Evolutionary conservation across 2,888 invertebrate genomes (phyloP).

Genomic region (Ophraella communa): DNA sequence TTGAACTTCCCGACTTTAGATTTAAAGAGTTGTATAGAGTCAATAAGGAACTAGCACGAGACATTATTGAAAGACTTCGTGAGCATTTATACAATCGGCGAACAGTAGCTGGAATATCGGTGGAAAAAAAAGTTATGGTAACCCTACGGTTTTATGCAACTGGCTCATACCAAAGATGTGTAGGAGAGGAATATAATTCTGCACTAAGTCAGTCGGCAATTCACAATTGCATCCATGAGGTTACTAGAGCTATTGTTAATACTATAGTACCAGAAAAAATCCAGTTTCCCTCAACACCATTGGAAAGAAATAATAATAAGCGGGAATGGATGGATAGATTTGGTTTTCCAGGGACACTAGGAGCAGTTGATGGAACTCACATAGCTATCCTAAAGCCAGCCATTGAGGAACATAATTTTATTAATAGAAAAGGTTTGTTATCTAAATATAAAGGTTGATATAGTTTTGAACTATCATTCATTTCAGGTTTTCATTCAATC

Average conservation of each 20-base stretch:
- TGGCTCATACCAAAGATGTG: no score
- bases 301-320: neutral
- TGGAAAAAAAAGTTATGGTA: no score
- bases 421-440: no score
- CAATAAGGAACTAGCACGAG: neutral
- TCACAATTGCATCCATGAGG: neutral
- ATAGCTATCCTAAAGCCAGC: neutral
- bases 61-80: neutral
- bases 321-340: neutral
- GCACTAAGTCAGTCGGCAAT: neutral
- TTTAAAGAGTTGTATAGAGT: neutral
- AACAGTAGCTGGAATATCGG: no score
- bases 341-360: slow-evolving; percentile 2
- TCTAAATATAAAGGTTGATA: no score
- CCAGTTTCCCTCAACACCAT: neutral
- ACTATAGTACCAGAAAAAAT: no score
- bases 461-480: no score
- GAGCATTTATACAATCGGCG: no score
- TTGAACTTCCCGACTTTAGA: neutral
- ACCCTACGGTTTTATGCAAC: no score
- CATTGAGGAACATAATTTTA: neutral
- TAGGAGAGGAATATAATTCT: no score
- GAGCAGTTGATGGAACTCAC: slow-evolving; percentile 2
- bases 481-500: no score
- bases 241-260: neutral